Percentiles rank a stretch among this genome's conserved stretches.
These are phyloP conservation scores for Herpailurus yagouaroundi DNA, from an alignment of 2,113 vertebrate species.

Conservation along the genomic window DNA sequence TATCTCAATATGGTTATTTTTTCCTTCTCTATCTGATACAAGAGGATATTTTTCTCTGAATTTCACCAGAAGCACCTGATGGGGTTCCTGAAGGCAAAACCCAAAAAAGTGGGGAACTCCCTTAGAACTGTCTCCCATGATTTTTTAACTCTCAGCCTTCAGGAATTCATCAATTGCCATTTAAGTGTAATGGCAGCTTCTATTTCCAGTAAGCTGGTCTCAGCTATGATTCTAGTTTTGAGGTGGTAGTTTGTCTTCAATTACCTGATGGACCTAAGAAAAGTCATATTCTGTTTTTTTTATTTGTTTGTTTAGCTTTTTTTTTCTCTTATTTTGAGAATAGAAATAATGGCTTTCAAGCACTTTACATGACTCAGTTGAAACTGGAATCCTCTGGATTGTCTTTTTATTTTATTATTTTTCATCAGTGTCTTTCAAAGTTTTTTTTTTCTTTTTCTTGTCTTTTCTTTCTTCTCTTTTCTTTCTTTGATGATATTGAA, in stretches of 20 bases:
- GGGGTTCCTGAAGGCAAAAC: neutral
- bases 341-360: neutral
- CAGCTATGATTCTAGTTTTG: neutral
- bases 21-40: neutral
- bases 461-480: neutral
- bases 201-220: neutral
- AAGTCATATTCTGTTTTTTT: neutral
- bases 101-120: neutral
- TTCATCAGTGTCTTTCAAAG: neutral
- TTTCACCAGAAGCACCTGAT: neutral
- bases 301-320: neutral
- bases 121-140: neutral
- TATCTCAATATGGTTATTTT: neutral
- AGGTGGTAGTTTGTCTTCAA: neutral
- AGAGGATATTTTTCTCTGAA: neutral
- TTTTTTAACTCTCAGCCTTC: neutral
- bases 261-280: neutral
- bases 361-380: neutral
- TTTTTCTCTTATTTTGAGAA: neutral
- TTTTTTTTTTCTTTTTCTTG: neutral
- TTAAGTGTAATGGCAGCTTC: neutral
- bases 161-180: neutral
- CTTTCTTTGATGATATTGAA: neutral
- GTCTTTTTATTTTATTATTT: neutral
- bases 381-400: neutral